Percentiles rank a stretch among this genome's conserved stretches.
These are phyloP conservation scores for Grus americana DNA, from an alignment of 2,113 vertebrate genomes.

Conservation along the genomic window DNA sequence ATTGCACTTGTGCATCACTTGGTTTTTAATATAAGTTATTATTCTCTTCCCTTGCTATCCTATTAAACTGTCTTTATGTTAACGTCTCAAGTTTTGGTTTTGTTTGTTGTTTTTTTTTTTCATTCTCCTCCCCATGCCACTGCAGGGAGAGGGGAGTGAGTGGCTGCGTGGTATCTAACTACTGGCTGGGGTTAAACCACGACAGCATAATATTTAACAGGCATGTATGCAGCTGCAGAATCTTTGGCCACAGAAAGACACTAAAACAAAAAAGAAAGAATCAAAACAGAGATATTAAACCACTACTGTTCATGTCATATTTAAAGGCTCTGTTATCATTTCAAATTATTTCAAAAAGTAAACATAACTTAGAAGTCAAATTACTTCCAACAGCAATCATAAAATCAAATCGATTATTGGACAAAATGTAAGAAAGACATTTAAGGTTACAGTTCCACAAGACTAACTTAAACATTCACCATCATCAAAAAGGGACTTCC, in stretches of 20 bases:
- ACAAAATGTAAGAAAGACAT: neutral
- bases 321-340: neutral
- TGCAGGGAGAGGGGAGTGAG: too few relatives aligned
- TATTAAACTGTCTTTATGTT: too few relatives aligned
- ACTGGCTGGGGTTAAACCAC: too few relatives aligned
- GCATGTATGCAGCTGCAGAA: neutral
- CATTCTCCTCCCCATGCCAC: too few relatives aligned
- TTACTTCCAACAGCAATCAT: neutral
- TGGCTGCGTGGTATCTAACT: too few relatives aligned
- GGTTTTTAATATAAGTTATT: too few relatives aligned
- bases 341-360: neutral
- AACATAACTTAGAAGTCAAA: neutral
- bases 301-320: neutral
- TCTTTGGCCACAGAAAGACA: neutral
- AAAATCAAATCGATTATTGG: neutral
- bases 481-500: neutral
- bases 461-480: neutral
- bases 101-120: too few relatives aligned
- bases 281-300: neutral
- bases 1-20: too few relatives aligned
- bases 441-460: neutral
- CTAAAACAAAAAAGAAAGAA: neutral
- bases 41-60: too few relatives aligned
- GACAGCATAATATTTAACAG: neutral
- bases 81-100: too few relatives aligned